These are phyloP conservation scores for Liopterus haemorrhoidalis DNA, from an alignment of 2,888 invertebrate species.

Conservation along the genomic window DNA sequence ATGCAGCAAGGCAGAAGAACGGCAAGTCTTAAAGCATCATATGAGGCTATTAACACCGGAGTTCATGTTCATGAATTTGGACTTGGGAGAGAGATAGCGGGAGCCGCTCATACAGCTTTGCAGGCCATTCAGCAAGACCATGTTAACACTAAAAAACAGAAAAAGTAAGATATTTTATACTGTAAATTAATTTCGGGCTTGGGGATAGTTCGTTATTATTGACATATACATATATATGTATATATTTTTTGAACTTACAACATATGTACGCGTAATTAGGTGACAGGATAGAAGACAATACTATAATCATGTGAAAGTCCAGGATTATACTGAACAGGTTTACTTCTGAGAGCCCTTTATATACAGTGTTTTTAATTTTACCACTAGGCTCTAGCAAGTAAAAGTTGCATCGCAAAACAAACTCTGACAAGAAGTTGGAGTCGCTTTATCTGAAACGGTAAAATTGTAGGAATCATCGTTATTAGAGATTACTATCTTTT, in stretches of 20 bases:
- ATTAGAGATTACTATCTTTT: too few relatives aligned
- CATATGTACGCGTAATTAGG: neutral
- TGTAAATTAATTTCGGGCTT: neutral
- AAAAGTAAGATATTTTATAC: slow-evolving; percentile 47
- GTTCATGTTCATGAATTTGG: slow-evolving; percentile 58
- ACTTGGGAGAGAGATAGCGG: slow-evolving; percentile 64
- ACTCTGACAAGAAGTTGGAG: too few relatives aligned
- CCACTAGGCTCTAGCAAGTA: too few relatives aligned
- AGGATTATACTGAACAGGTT: too few relatives aligned
- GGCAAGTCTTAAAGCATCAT: slow-evolving; percentile 89
- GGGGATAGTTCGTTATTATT: neutral
- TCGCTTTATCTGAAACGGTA: too few relatives aligned
- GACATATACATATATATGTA: neutral
- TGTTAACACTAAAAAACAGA: slow-evolving; percentile 58
- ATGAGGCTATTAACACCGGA: slow-evolving; percentile 74
- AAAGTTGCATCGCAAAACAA: too few relatives aligned
- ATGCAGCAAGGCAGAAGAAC: slow-evolving; percentile 93
- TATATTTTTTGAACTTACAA: neutral
- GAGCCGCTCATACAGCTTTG: slow-evolving; percentile 66
- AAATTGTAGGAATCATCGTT: too few relatives aligned
- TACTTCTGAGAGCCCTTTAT: too few relatives aligned
- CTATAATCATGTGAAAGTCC: too few relatives aligned
- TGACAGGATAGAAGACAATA: too few relatives aligned
- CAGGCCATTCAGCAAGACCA: slow-evolving; percentile 58
- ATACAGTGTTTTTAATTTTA: too few relatives aligned